A percentile compares a stretch with the other conserved stretches of the same genome.
Evolutionary conservation across 2,888 invertebrate species (phyloP).

Genomic region (Eucriotettix oculatus): DNA sequence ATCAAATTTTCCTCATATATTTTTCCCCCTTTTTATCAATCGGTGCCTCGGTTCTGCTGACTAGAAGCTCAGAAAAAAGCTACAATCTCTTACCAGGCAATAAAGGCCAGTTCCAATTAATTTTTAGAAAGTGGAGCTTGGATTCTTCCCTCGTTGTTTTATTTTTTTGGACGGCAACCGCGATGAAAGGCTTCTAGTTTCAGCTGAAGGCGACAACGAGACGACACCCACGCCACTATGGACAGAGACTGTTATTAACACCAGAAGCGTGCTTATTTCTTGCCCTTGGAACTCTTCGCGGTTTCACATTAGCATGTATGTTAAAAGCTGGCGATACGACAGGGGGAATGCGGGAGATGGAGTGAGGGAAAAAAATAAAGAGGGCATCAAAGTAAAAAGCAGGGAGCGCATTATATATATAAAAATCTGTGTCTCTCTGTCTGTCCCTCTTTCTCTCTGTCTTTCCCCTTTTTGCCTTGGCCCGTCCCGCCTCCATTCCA

Average conservation of each 20-base stretch:
- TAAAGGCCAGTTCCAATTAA: no score
- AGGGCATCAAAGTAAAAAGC: constrained; percentile 2
- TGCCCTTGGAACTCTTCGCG: neutral
- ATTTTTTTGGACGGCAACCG: no score
- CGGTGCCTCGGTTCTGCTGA: no score
- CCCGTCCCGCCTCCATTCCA: neutral
- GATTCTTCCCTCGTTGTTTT: no score
- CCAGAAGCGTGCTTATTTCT: neutral
- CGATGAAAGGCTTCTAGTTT: no score
- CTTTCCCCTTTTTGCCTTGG: neutral
- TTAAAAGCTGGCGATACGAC: neutral
- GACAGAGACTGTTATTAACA: neutral
- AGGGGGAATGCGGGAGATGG: neutral
- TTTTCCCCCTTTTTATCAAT: no score
- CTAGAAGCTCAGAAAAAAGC: no score
- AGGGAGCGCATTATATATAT: neutral
- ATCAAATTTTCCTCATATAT: no score
- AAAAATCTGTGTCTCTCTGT: neutral
- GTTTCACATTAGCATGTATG: constrained; percentile 1
- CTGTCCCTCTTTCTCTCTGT: neutral
- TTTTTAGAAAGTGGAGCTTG: no score
- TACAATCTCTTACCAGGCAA: no score
- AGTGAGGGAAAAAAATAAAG: neutral
- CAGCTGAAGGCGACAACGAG: no score
- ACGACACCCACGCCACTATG: neutral